Conservation (phyloP, 2,888 invertebrate species). For the Junonia oenone region DNA sequence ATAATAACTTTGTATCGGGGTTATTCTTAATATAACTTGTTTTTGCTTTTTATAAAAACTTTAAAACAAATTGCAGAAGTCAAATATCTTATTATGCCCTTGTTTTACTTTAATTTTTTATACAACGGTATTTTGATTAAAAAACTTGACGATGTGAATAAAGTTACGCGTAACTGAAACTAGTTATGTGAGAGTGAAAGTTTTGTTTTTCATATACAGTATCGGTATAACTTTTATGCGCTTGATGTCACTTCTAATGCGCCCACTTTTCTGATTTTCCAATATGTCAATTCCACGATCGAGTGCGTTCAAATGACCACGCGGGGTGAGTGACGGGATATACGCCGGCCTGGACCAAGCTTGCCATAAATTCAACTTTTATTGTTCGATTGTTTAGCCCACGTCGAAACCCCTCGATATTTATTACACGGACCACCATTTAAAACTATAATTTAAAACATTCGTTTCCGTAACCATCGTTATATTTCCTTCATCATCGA, state of each 20-base stretch:
- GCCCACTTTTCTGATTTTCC: constrained; percentile 29
- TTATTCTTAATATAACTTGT: background rate
- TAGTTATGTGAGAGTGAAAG: too few species aligned
- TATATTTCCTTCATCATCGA: background rate
- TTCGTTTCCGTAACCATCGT: constrained; percentile 7
- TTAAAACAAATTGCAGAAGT: too few species aligned
- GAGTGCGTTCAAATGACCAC: constrained; percentile 51
- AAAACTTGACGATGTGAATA: too few species aligned
- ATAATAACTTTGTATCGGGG: background rate
- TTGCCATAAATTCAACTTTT: constrained; percentile 29
- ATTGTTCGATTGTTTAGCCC: constrained; percentile 26
- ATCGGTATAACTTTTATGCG: too few species aligned
- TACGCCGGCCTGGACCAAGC: constrained; percentile 22
- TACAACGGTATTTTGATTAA: too few species aligned
- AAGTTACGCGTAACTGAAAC: too few species aligned
- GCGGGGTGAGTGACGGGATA: constrained; percentile 34
- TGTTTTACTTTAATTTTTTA: background rate
- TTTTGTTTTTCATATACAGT: too few species aligned
- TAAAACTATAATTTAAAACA: constrained; percentile 24
- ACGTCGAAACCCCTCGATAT: constrained; percentile 21
- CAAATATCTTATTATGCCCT: too few species aligned
- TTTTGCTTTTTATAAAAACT: background rate
- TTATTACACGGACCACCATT: constrained; percentile 17
- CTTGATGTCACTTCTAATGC: background rate
- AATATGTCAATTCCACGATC: constrained; percentile 58